Evolutionary conservation across 2,797 vertebrate species (phyloP).

Genomic region (Enteromius fasciolatus): DNA sequence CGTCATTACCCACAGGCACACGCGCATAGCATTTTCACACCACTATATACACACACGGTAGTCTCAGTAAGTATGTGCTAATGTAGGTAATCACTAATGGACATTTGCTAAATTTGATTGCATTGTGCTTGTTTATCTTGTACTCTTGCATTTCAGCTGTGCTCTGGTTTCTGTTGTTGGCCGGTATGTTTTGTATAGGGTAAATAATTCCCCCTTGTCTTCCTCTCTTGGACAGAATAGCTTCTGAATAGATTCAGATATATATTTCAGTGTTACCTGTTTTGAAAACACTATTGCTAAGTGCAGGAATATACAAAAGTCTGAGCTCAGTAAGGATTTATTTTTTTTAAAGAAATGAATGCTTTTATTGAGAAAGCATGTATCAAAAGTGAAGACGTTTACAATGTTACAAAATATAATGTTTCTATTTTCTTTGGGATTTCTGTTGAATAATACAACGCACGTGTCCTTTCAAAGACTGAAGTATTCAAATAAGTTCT

Average conservation of each 20-base stretch:
- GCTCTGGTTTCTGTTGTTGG: constrained; percentile 2
- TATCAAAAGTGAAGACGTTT: neutral
- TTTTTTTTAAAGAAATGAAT: neutral
- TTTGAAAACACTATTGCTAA: constrained; percentile 76
- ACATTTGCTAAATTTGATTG: constrained; percentile 41
- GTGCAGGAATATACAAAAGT: neutral
- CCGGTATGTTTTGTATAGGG: constrained; percentile 13
- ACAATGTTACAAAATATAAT: neutral
- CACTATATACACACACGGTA: constrained; percentile 13
- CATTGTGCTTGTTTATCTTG: constrained; percentile 35
- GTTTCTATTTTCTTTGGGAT: neutral
- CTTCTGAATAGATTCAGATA: constrained; percentile 77
- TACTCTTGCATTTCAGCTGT: constrained; percentile 34
- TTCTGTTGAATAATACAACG: neutral
- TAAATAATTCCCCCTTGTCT: neutral
- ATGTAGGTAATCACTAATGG: constrained; percentile 45
- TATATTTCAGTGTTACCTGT: constrained; percentile 81
- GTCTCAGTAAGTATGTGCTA: constrained; percentile 36
- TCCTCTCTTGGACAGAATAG: constrained; percentile 67
- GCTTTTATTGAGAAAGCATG: neutral
- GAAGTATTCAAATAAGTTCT: neutral
- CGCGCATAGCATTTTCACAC: constrained; percentile 27
- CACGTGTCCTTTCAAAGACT: neutral
- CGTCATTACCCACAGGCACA: constrained; percentile 39
- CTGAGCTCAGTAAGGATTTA: no score